These are phyloP conservation scores for Eueremaeus valkanovi DNA, from an alignment of 2,888 invertebrate species.

Conservation along the genomic window DNA sequence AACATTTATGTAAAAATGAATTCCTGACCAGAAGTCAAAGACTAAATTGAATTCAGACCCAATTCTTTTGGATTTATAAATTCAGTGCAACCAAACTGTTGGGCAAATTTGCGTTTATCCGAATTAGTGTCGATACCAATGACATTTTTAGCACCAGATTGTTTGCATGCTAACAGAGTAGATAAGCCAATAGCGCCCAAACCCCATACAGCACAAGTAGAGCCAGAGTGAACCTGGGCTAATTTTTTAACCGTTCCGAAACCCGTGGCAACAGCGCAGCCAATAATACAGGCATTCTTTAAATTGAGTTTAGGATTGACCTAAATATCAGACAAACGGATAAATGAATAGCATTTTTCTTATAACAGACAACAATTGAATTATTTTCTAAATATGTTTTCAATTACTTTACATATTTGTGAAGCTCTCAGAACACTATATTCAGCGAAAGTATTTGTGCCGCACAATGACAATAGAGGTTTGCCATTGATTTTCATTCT, in stretches of 20 bases:
- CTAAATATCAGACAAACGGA: no score
- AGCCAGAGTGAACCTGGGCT: slow-evolving; percentile 51
- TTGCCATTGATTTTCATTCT: neutral
- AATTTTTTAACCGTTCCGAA: slow-evolving; percentile 44
- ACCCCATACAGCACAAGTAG: slow-evolving; percentile 53
- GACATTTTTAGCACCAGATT: slow-evolving; percentile 50
- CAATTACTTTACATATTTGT: slow-evolving; percentile 33
- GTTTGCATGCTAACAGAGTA: slow-evolving; percentile 52
- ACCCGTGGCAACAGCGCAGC: slow-evolving; percentile 46
- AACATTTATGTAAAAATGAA: neutral
- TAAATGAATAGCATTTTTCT: no score
- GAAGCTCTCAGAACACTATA: neutral
- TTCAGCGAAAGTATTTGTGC: slow-evolving; percentile 11
- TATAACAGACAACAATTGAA: no score
- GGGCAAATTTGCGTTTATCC: slow-evolving; percentile 51
- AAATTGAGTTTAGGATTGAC: no score
- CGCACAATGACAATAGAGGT: neutral
- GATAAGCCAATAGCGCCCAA: slow-evolving; percentile 54
- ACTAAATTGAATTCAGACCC: no score
- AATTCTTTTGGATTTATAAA: slow-evolving; percentile 38
- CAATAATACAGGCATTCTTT: slow-evolving; percentile 37
- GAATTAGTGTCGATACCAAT: slow-evolving; percentile 45
- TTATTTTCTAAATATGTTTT: neutral
- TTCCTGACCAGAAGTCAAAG: neutral
- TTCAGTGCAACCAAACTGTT: slow-evolving; percentile 40